Percentiles rank a stretch among this genome's conserved stretches.
Conservation (phyloP, 2,797 vertebrate species). For the Xenentodon cancila region DNA sequence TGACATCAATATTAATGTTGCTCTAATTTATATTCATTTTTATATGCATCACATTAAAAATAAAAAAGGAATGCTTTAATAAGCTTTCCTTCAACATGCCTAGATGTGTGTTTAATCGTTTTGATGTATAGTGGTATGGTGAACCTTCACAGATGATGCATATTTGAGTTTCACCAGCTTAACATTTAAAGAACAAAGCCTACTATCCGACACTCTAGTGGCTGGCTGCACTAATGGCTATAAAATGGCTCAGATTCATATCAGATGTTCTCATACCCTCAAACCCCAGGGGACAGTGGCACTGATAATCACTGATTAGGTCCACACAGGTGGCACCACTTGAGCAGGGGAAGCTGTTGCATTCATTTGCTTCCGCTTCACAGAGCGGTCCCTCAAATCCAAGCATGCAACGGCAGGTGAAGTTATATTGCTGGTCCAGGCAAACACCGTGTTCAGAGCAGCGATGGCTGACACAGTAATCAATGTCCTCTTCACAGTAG, state of each 20-base stretch:
- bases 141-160: neutral
- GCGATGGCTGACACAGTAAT: constrained; percentile 77
- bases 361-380: constrained; percentile 84
- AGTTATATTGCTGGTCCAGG: constrained; percentile 78
- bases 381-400: constrained; percentile 84
- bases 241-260: constrained; percentile 46
- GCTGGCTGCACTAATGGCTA: constrained; percentile 15
- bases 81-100: no score
- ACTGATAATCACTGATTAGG: constrained; percentile 80
- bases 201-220: constrained; percentile 4
- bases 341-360: constrained; percentile 79
- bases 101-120: no score
- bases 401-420: constrained; percentile 78
- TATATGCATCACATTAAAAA: no score
- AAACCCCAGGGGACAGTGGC: constrained; percentile 80
- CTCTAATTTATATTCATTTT: no score
- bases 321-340: constrained; percentile 80
- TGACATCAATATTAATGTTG: no score
- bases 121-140: neutral
- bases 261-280: constrained; percentile 80
- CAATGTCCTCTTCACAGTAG: constrained; percentile 77
- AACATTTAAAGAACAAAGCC: constrained; percentile 1
- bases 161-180: neutral
- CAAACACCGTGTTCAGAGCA: constrained; percentile 82
- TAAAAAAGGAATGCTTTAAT: no score